These are phyloP conservation scores for Rhyacichthys aspro DNA, from an alignment of 2,797 vertebrate genomes.

Conservation along the genomic window DNA sequence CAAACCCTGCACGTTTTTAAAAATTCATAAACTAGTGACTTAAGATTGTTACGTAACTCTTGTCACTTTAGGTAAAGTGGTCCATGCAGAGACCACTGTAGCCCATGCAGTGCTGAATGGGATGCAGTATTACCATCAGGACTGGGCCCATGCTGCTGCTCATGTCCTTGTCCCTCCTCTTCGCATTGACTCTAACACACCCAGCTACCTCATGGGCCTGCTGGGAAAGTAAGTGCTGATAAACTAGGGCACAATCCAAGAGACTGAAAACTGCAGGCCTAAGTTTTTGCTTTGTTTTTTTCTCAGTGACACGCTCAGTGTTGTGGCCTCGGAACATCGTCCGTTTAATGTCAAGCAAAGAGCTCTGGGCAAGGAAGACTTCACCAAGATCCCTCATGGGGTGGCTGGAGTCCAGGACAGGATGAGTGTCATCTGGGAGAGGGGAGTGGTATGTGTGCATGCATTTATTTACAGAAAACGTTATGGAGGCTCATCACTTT, in stretches of 20 bases:
- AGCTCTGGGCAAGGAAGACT: slow-evolving; percentile 97
- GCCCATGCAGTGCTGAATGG: slow-evolving; percentile 93
- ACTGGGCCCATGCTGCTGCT: slow-evolving; percentile 93
- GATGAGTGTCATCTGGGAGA: slow-evolving; percentile 98
- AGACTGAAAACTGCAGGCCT: too few species aligned
- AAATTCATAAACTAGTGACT: too few species aligned
- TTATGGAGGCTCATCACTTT: too few species aligned
- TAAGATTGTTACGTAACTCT: neutral
- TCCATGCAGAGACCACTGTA: slow-evolving; percentile 92
- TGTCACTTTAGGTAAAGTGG: slow-evolving; percentile 86
- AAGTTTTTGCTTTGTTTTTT: neutral
- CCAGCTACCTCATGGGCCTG: slow-evolving; percentile 93
- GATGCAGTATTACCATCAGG: slow-evolving; percentile 96
- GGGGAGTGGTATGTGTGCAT: slow-evolving; percentile 86
- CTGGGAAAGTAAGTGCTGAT: slow-evolving; percentile 91
- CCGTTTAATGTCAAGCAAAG: slow-evolving; percentile 95
- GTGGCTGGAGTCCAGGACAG: slow-evolving; percentile 95
- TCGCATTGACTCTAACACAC: slow-evolving; percentile 93
- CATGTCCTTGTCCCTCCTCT: slow-evolving; percentile 94
- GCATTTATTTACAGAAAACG: neutral
- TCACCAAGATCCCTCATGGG: slow-evolving; percentile 97
- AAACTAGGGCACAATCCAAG: neutral
- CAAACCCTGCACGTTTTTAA: too few species aligned
- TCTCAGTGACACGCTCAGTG: slow-evolving; percentile 90
- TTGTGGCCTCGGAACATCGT: slow-evolving; percentile 93